Evolutionary conservation across 2,113 vertebrate species (phyloP).

Genomic region (Campylomormyrus tamandua): DNA sequence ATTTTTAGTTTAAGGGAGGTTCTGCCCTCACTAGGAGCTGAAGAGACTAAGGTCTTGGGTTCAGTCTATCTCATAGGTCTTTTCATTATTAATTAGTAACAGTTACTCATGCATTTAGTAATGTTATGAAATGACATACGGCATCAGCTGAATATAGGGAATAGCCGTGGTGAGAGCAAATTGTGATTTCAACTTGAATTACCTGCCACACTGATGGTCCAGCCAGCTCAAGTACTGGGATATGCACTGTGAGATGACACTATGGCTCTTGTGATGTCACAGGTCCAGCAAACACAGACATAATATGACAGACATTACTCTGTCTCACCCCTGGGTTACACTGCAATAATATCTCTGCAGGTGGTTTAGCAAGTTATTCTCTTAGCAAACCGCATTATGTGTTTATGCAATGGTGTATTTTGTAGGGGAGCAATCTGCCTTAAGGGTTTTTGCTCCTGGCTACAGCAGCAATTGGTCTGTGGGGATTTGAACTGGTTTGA

Average conservation of each 20-base stretch:
- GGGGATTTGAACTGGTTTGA: neutral
- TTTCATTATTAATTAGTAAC: neutral
- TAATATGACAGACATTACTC: neutral
- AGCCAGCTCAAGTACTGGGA: neutral
- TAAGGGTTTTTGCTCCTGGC: neutral
- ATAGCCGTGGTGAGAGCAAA: neutral
- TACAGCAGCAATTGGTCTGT: neutral
- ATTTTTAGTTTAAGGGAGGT: neutral
- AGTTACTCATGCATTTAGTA: neutral
- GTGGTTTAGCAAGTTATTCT: neutral
- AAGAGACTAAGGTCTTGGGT: slow-evolving; percentile 27
- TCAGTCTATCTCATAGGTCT: neutral
- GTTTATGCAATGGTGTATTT: neutral
- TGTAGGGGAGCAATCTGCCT: neutral
- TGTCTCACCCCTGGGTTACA: neutral
- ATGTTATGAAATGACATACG: neutral
- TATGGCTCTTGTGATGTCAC: neutral
- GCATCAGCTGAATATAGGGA: neutral
- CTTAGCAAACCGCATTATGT: neutral
- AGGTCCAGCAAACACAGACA: neutral
- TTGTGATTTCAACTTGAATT: neutral
- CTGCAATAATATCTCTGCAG: neutral
- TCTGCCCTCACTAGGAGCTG: neutral
- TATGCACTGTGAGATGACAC: neutral
- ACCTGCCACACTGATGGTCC: neutral